Conservation (phyloP, 2,797 vertebrate species). For the Triplophysa bombifrons region DNA sequence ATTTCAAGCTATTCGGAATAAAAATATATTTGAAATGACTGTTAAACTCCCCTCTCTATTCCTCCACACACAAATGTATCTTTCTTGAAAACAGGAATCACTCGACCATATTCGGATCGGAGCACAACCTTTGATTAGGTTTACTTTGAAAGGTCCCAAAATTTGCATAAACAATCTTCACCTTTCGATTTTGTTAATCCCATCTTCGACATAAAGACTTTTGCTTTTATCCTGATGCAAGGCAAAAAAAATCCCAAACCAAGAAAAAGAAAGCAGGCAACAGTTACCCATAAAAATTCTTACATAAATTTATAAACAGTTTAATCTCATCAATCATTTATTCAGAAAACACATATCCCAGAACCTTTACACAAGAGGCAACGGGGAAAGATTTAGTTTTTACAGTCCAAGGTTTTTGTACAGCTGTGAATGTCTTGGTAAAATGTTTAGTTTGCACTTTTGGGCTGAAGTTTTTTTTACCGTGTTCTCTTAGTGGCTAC, state of each 20-base stretch:
- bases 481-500: constrained; percentile 35
- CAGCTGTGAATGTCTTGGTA: constrained; percentile 45
- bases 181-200: constrained; percentile 37
- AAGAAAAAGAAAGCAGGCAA: constrained; percentile 22
- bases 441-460: constrained; percentile 27
- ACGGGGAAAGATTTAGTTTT: constrained; percentile 35
- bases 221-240: constrained; percentile 40
- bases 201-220: constrained; percentile 31
- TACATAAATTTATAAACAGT: constrained; percentile 29
- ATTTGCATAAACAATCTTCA: constrained; percentile 20
- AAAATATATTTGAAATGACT: constrained; percentile 19
- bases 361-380: constrained; percentile 28
- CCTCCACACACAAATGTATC: not conserved
- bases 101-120: constrained; percentile 1
- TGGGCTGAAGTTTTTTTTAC: not conserved
- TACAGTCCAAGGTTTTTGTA: constrained; percentile 33
- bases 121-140: not conserved
- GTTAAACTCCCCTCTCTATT: constrained; percentile 7
- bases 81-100: constrained; percentile 28
- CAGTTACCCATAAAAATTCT: constrained; percentile 34
- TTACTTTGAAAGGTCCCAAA: not conserved
- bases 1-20: constrained; percentile 22
- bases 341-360: constrained; percentile 38
- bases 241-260: constrained; percentile 17
- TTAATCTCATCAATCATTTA: constrained; percentile 52